A percentile compares a stretch with the other conserved stretches of the same genome.
Evolutionary conservation across 2,797 vertebrate species (phyloP).

Genomic region (Platyrinchus mystaceus): DNA sequence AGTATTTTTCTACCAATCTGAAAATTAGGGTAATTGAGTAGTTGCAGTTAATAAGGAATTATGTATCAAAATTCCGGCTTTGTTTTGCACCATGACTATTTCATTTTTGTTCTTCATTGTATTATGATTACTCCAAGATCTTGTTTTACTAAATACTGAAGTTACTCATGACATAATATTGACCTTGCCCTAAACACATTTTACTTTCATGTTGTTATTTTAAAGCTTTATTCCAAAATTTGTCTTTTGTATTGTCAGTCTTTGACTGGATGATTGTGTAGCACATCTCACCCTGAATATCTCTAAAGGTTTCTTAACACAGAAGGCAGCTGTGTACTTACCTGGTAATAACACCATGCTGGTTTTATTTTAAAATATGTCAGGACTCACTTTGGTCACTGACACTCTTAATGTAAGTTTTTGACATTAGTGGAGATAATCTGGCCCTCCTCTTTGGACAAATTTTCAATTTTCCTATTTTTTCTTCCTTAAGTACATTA

Average conservation of each 20-base stretch:
- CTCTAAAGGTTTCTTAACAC: constrained; percentile 30
- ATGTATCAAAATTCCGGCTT: neutral
- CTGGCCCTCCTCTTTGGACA: neutral
- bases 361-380: constrained; percentile 10
- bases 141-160: constrained; percentile 30
- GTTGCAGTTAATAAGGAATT: neutral
- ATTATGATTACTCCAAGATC: neutral
- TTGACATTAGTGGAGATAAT: neutral
- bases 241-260: constrained; percentile 21
- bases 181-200: neutral
- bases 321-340: constrained; percentile 35
- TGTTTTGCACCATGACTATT: constrained; percentile 1
- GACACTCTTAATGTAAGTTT: neutral
- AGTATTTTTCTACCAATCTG: neutral
- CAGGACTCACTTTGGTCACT: constrained; percentile 11
- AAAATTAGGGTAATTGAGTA: neutral
- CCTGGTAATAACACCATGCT: neutral
- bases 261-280: constrained; percentile 35
- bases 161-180: neutral
- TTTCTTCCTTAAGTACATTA: neutral
- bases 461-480: constrained; percentile 5
- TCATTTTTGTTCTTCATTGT: constrained; percentile 17
- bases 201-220: constrained; percentile 23
- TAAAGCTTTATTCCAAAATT: constrained; percentile 20
- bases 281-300: constrained; percentile 3